Conservation (phyloP, 1,140 invertebrate genomes). For the Sycobia sp. region DNA sequence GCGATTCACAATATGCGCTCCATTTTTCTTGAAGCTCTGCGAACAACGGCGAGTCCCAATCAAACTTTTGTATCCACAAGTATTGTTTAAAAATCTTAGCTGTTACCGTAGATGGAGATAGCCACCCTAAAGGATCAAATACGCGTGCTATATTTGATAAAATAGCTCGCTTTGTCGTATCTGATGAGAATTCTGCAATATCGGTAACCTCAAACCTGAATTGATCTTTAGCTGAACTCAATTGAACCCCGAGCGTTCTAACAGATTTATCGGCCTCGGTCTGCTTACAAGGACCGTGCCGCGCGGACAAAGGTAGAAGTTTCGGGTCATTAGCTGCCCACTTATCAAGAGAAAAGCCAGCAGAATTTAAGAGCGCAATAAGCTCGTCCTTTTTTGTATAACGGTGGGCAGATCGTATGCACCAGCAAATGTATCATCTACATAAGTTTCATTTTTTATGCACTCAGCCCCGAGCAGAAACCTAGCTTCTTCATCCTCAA, state of each 20-base stretch:
- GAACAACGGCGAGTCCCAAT: slow-evolving; percentile 33
- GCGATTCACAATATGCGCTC: background rate
- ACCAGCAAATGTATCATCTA: slow-evolving; percentile 19
- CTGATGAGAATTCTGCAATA: background rate
- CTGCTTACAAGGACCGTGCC: no score
- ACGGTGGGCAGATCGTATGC: background rate
- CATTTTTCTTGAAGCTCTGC: background rate
- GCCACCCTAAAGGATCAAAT: slow-evolving; percentile 38
- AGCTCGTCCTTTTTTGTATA: slow-evolving; percentile 9
- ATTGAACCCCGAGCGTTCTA: background rate
- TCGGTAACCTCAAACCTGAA: background rate
- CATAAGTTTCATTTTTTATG: slow-evolving; percentile 4
- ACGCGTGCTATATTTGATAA: slow-evolving; percentile 32
- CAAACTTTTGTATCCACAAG: slow-evolving; percentile 22
- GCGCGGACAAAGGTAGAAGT: no score
- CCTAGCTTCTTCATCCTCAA: slow-evolving; percentile 3
- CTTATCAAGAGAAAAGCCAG: slow-evolving; percentile 10
- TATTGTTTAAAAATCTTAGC: slow-evolving; percentile 35
- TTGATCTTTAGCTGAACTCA: background rate
- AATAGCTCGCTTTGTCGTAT: slow-evolving; percentile 30
- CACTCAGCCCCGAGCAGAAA: slow-evolving; percentile 2
- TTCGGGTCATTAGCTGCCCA: no score
- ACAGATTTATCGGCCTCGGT: background rate
- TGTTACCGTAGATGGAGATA: slow-evolving; percentile 29
- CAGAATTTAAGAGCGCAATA: background rate